Evolutionary conservation across 2,113 vertebrate genomes (phyloP).

Genomic region (Kryptolebias marmoratus): DNA sequence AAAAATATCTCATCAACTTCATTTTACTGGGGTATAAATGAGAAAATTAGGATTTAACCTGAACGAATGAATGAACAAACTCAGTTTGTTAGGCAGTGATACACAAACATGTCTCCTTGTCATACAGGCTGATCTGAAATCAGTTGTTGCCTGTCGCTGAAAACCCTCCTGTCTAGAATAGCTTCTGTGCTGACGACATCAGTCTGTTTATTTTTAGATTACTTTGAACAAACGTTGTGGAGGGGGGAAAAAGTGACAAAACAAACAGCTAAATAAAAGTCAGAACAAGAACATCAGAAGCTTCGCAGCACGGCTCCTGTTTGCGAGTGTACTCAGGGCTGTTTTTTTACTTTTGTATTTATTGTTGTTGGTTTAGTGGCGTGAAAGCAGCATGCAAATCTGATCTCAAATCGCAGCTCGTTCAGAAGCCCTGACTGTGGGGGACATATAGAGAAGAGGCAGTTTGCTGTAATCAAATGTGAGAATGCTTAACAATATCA

Average conservation of each 20-base stretch:
- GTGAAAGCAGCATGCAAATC: neutral
- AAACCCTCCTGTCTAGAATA: neutral
- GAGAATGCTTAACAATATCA: neutral
- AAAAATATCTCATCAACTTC: no score
- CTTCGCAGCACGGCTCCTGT: neutral
- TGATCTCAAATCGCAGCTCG: neutral
- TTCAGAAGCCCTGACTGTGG: neutral
- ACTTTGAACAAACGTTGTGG: conserved; percentile 33
- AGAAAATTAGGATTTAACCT: neutral
- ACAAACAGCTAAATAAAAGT: conserved; percentile 8
- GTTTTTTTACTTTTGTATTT: neutral
- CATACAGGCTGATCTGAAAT: neutral
- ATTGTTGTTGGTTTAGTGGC: neutral
- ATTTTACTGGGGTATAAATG: no score
- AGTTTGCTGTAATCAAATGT: neutral
- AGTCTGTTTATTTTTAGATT: conserved; percentile 37
- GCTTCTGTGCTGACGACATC: conserved; percentile 10
- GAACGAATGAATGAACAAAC: neutral
- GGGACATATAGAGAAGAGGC: neutral
- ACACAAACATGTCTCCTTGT: neutral
- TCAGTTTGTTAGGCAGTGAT: neutral
- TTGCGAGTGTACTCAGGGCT: neutral
- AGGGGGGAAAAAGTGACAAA: conserved; percentile 39
- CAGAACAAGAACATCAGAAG: conserved; percentile 10
- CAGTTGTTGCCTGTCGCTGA: conserved; percentile 4